Evolutionary conservation across 2,797 vertebrate species (phyloP).

Genomic region (Siniperca undulata): DNA sequence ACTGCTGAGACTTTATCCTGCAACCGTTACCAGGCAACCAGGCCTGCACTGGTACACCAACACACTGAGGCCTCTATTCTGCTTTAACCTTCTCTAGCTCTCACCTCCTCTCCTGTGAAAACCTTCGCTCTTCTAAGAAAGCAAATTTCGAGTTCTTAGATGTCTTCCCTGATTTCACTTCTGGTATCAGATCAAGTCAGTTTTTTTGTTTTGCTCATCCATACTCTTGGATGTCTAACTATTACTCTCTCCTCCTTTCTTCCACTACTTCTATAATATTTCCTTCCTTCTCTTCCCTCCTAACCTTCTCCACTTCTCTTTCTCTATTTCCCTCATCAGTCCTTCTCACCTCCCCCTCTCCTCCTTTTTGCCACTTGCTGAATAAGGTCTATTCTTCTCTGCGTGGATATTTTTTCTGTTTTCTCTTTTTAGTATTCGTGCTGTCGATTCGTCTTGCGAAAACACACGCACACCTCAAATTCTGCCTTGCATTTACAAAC

Average conservation of each 20-base stretch:
- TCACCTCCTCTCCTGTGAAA: conserved; percentile 44
- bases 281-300: neutral
- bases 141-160: neutral
- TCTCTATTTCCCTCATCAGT: neutral
- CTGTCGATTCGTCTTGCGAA: neutral
- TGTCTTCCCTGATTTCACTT: neutral
- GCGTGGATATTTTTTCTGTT: neutral
- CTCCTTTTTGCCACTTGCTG: conserved; percentile 23
- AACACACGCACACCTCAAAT: neutral
- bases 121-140: conserved; percentile 9
- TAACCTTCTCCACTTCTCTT: neutral
- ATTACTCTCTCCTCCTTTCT: neutral
- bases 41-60: conserved; percentile 56
- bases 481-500: neutral
- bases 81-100: conserved; percentile 38
- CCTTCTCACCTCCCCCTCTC: conserved; percentile 49
- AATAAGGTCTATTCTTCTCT: conserved; percentile 36
- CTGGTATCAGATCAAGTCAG: neutral
- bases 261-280: neutral
- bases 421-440: conserved; percentile 19
- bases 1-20: conserved; percentile 57
- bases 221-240: neutral
- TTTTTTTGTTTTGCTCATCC: neutral
- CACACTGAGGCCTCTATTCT: conserved; percentile 65
- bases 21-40: conserved; percentile 72